Base-by-base conservation (phyloP, 2,888 invertebrate genomes). In the Arrhopalites spinosus region DNA sequence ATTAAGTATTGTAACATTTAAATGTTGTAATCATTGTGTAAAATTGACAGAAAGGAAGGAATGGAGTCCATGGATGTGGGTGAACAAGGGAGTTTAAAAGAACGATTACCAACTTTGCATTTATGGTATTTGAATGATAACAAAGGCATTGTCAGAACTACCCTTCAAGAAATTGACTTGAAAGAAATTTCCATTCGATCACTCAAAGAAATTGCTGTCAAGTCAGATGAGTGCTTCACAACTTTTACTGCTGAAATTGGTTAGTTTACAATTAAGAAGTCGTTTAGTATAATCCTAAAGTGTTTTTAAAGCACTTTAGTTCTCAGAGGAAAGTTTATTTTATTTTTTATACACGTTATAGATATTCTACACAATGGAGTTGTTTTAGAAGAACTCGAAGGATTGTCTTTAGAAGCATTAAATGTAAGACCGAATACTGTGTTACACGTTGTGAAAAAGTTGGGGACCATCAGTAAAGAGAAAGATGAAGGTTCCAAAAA, bases 351-450 rank as follows among this genome's bases (percentile, higher is more conserved):
- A 13, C 8, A 13, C n/a, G n/a, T n/a, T 8, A 25, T 27, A 92
- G 91, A 91, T 84, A 85, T 92, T 17, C 88, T 91, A 67, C 91
- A 91, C 84, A 90, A 91, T 85, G 93, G 93, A 2, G 88, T 90
- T 83, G 87, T 91, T 77, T 85, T 93, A 73, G 90, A 90, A 83
- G 90, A 90, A 82, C 88, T 89, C 7, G 86, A n/a, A n/a, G 66
- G 45, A 7, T 76, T n/a, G n/a, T 59, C 64, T 1, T 64, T 73
- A 8, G 78, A 76, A 15, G 66, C 78, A 0, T 87, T 87, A 80
- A 86, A 86, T 76, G 89, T 81, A 11, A 89, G 70, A 86, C 88
- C 0, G 88, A 88, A 81, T 84, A 90, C 53, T 88, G 90, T 84
- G 87, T 88, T 50, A 85, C 90, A 56, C 86, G 85, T 79, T 86